A percentile compares a stretch with the other conserved stretches of the same genome.
phyloP scores from a whole-genome alignment of 2,797 vertebrate species.

The Tokudaia muenninki region DNA sequence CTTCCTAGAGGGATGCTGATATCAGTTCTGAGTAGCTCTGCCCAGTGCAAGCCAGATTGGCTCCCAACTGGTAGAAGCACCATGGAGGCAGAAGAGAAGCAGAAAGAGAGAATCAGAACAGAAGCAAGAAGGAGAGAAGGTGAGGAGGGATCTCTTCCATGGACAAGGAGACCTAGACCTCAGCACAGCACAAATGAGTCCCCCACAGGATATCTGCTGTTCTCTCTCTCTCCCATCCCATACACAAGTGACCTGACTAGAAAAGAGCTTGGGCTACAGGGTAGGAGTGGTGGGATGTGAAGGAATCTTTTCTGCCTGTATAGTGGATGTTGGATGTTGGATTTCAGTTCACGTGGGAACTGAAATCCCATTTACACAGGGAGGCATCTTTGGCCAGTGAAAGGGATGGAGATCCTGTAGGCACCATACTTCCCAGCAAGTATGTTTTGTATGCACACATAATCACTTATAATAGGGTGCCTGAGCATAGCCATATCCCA shows the following conservation, averaged over 20 bases:
- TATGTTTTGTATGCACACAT: no score
- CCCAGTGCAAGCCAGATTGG: neutral
- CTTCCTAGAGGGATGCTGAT: neutral
- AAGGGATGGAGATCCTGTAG: neutral
- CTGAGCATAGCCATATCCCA: neutral
- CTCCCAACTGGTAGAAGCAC: neutral
- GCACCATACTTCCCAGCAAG: neutral
- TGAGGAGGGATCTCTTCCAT: neutral
- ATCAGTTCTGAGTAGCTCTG: neutral
- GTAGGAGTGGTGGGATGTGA: fast-evolving
- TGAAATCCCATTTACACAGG: neutral
- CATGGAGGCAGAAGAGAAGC: neutral
- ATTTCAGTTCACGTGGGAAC: neutral
- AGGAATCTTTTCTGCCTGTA: neutral
- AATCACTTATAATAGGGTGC: neutral
- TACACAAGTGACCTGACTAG: neutral
- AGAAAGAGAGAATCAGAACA: neutral
- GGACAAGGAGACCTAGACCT: neutral
- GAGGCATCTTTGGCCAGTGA: neutral
- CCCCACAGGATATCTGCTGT: no score
- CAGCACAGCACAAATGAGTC: neutral
- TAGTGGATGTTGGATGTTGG: neutral
- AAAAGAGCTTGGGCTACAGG: neutral
- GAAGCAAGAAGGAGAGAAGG: neutral
- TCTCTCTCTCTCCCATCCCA: no score